phyloP scores from a whole-genome alignment of 2,797 vertebrate species.

The Toxotes lorentzi region DNA sequence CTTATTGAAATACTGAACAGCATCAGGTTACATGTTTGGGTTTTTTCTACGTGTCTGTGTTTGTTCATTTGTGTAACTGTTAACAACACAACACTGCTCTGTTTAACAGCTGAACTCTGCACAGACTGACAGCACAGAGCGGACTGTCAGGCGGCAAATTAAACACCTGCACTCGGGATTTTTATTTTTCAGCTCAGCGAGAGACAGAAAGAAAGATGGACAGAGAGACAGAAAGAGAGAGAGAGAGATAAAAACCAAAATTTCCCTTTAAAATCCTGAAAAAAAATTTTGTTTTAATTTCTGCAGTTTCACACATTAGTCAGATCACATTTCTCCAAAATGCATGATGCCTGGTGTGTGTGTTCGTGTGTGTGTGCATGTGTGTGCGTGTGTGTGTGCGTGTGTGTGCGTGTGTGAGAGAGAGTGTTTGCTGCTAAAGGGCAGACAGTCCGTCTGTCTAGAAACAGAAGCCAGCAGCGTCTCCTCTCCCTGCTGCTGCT shows the following conservation, averaged over 20 bases:
- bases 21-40: neutral
- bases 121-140: neutral
- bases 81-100: neutral
- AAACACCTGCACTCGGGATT: conserved; percentile 11
- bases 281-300: neutral
- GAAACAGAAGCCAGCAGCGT: conserved; percentile 53
- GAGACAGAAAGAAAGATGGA: no score
- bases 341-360: neutral
- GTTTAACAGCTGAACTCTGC: neutral
- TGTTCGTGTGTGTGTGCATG: conserved; percentile 13
- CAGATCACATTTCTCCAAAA: conserved; percentile 35
- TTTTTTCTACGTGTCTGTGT: neutral
- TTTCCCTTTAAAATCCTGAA: no score
- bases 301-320: conserved; percentile 5
- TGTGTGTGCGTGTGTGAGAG: conserved; percentile 11
- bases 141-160: neutral
- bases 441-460: conserved; percentile 59
- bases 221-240: no score
- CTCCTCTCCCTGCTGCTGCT: conserved; percentile 19
- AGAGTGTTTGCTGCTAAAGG: conserved; percentile 44
- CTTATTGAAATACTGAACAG: neutral
- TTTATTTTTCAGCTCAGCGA: no score
- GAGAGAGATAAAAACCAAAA: no score
- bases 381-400: conserved; percentile 26
- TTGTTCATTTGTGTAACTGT: neutral